Base-by-base conservation (phyloP, 2,113 vertebrate genomes). In the Saguinus midas region DNA sequence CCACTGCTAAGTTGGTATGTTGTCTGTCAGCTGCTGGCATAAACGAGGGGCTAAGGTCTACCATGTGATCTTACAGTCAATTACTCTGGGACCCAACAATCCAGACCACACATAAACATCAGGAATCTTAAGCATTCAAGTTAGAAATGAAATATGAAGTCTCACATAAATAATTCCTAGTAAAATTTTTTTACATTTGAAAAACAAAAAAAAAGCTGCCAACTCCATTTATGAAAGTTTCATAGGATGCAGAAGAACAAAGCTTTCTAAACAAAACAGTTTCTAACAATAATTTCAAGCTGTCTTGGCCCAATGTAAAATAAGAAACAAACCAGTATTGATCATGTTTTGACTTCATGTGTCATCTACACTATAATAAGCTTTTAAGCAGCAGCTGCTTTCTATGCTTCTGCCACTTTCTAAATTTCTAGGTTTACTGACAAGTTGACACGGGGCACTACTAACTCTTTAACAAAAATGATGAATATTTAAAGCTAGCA, bases 181-280 rank as follows among this genome's bases (percentile, higher is more conserved):
- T 75, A 61, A 48, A 37, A 64, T 11, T 48, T 58, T 90, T 87
- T 85, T 52, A 43, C 17, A 84, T 73, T 57, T 90, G 25, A 17
- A 35, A 32, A 64, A 64, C 61, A 82, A 50, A 45, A 37, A 45
- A 37, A 52, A 61, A 80, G 27, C 87, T 70, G 82, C 45, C 58
- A 50, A 80, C n/a, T 83, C 40, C 29, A 87, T 85, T 92, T 37
- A 90, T 55, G 45, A 94, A 90, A 86, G 40, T 86, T 91, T 94
- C 89, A 50, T 27, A 58, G 4, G 37, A 78, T 35, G n/a, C 55
- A 93, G 73, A 79, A 84, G 83, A 95, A 73, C 55, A 66, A 85
- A 87, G 32, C 12, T 75, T 88, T 70, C 57, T 94, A 35, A 57
- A 82, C 73, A 93, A 93, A 75, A 79, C 32, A n/a, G n/a, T 73